A percentile compares a stretch with the other conserved stretches of the same genome.
Evolutionary conservation across 2,888 invertebrate genomes (phyloP).

Genomic region (Iphiclides podalirius): DNA sequence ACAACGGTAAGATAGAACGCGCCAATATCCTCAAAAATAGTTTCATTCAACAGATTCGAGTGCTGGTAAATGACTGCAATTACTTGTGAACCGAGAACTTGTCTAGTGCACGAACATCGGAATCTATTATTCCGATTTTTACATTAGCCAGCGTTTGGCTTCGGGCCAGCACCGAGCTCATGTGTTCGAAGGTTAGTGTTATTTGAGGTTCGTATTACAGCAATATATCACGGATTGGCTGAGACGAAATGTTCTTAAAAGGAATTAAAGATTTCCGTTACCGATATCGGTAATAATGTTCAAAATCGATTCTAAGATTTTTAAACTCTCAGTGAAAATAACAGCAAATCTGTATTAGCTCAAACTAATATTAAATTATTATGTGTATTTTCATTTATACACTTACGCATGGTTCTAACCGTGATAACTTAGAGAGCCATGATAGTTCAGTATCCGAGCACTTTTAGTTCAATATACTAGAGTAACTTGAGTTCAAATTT

Average conservation of each 20-base stretch:
- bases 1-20: no score
- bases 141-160: slow-evolving; percentile 18
- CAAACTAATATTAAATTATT: no score
- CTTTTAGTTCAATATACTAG: no score
- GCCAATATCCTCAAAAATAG: background rate
- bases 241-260: background rate
- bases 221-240: slow-evolving; percentile 8
- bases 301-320: no score
- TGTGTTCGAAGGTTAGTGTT: slow-evolving; percentile 11
- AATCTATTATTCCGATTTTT: slow-evolving; percentile 24
- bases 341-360: no score
- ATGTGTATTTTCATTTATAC: no score
- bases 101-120: slow-evolving; percentile 15
- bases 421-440: no score
- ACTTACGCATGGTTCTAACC: no score
- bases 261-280: slow-evolving; percentile 2
- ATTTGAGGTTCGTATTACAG: slow-evolving; percentile 12
- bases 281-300: no score
- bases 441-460: no score
- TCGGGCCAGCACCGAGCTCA: slow-evolving; percentile 12
- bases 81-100: slow-evolving; percentile 19
- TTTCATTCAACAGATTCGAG: slow-evolving; percentile 9
- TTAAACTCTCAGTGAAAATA: no score
- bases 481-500: no score
- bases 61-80: slow-evolving; percentile 20